Conservation (phyloP, 2,113 vertebrate genomes). For the Anhinga anhinga region DNA sequence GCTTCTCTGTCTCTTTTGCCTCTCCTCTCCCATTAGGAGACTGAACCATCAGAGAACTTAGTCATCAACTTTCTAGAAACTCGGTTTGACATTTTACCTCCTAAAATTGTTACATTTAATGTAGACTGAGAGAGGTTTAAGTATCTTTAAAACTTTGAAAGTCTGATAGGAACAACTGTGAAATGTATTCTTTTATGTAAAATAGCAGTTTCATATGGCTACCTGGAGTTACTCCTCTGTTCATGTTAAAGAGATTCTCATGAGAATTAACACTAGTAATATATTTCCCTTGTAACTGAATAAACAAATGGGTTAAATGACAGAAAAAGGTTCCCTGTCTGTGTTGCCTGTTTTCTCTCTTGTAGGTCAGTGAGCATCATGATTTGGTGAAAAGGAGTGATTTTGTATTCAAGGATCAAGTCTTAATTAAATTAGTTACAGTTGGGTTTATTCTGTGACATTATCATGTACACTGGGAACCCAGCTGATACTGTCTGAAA, state of each 20-base stretch:
- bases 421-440: conserved; percentile 70
- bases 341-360: background rate
- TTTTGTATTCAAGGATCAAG: conserved; percentile 43
- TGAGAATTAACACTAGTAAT: conserved; percentile 19
- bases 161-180: background rate
- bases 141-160: background rate
- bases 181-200: background rate
- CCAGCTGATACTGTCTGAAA: conserved; percentile 58
- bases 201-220: background rate
- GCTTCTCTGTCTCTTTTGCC: background rate
- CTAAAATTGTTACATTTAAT: background rate
- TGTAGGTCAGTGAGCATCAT: conserved; percentile 47
- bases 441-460: conserved; percentile 57
- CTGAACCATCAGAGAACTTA: background rate
- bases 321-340: conserved; percentile 10
- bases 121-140: background rate
- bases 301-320: conserved; percentile 27
- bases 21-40: background rate
- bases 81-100: background rate
- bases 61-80: background rate
- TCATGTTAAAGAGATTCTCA: background rate
- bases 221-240: background rate
- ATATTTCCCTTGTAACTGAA: background rate
- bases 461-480: conserved; percentile 56
- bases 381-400: conserved; percentile 41